phyloP scores from a whole-genome alignment of 1,140 invertebrate genomes.

The Thereuonema tuberculata region DNA sequence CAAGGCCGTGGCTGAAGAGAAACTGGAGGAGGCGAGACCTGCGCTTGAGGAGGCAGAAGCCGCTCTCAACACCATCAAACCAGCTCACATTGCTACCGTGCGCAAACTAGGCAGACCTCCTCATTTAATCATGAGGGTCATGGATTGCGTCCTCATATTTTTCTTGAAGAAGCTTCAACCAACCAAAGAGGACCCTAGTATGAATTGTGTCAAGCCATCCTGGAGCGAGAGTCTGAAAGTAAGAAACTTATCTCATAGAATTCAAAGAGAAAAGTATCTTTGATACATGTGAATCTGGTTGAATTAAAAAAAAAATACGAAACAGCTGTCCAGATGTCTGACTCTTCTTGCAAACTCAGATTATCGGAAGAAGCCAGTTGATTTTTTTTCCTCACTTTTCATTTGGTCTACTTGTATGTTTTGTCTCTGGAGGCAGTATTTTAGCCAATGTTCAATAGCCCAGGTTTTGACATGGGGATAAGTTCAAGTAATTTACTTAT shows the following conservation, averaged over 20 bases:
- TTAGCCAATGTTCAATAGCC: no score
- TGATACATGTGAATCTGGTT: no score
- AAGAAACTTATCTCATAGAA: conserved; percentile 15
- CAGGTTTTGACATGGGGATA: no score
- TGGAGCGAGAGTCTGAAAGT: conserved; percentile 93
- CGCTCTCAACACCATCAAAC: conserved; percentile 91
- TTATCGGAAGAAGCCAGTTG: no score
- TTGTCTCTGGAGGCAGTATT: no score
- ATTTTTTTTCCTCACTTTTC: no score
- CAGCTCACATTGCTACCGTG: conserved; percentile 90
- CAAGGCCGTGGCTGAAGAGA: conserved; percentile 77
- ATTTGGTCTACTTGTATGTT: no score
- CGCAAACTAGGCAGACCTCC: conserved; percentile 86
- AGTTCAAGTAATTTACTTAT: no score
- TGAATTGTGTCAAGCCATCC: conserved; percentile 77
- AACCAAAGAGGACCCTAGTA: conserved; percentile 60
- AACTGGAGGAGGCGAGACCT: conserved; percentile 78
- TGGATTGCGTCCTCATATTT: conserved; percentile 89
- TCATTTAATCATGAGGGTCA: conserved; percentile 93
- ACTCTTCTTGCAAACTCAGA: no score
- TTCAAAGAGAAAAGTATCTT: no score
- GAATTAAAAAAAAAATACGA: no score
- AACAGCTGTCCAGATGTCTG: no score
- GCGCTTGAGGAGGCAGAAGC: conserved; percentile 87
- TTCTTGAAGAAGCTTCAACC: conserved; percentile 78